Conservation (phyloP, 2,797 vertebrate genomes). For the Ataeniobius toweri region DNA sequence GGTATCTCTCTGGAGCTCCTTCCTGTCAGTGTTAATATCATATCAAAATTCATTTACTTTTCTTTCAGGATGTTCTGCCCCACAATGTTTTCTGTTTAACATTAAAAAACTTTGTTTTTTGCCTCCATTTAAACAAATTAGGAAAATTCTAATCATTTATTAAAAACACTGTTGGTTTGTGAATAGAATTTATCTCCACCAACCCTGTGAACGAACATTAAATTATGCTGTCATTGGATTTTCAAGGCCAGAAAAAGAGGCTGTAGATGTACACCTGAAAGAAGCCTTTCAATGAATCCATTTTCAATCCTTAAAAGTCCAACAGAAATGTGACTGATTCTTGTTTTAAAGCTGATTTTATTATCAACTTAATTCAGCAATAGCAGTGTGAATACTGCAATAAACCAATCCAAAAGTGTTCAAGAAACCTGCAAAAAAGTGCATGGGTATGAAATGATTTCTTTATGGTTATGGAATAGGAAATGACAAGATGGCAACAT, state of each 20-base stretch:
- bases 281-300: too few relatives aligned
- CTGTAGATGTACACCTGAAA: not conserved
- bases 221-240: not conserved
- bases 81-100: not conserved
- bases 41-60: conserved; percentile 29
- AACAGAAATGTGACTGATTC: not conserved
- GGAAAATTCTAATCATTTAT: not conserved
- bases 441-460: not conserved
- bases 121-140: not conserved
- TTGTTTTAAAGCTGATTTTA: not conserved
- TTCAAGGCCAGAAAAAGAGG: not conserved
- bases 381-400: not conserved
- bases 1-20: conserved; percentile 50
- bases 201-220: not conserved
- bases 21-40: conserved; percentile 55
- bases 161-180: not conserved
- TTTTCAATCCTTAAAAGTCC: not conserved
- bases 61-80: not conserved
- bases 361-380: not conserved
- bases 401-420: not conserved
- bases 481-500: not conserved
- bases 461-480: too few relatives aligned
- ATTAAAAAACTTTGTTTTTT: not conserved
- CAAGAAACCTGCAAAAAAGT: too few relatives aligned
- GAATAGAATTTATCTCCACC: not conserved